Evolutionary conservation across 2,888 invertebrate species (phyloP).

Genomic region (Melieria omissa): DNA sequence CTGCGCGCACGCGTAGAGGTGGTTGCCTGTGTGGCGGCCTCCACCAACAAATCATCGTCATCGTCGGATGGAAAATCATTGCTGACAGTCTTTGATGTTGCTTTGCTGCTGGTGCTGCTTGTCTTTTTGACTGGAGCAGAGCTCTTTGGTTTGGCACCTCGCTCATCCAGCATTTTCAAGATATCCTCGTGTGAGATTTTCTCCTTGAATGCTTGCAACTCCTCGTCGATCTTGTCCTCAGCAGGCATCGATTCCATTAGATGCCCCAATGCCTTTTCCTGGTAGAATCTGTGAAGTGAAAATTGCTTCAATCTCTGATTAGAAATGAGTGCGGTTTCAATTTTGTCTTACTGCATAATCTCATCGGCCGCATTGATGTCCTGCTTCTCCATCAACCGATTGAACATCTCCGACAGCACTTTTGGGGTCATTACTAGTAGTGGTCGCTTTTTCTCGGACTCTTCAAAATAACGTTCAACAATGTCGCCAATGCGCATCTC

Average conservation of each 20-base stretch:
- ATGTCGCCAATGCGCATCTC: conserved; percentile 70
- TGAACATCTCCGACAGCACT: conserved; percentile 81
- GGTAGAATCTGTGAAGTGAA: conserved; percentile 67
- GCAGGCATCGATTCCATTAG: conserved; percentile 68
- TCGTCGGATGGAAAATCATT: neutral
- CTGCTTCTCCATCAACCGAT: conserved; percentile 73
- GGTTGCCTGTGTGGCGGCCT: conserved; percentile 21
- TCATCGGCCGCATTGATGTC: conserved; percentile 70
- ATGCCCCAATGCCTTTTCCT: conserved; percentile 68
- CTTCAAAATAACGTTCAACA: conserved; percentile 72
- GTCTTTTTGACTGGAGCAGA: neutral
- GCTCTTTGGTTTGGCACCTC: conserved; percentile 36
- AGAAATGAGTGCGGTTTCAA: conserved; percentile 1
- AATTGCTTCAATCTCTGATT: neutral
- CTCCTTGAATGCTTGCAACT: conserved; percentile 67
- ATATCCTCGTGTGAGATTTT: conserved; percentile 54
- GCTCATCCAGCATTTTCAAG: conserved; percentile 53
- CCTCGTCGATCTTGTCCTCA: conserved; percentile 68
- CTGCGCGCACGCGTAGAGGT: conserved; percentile 22
- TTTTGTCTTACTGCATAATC: conserved; percentile 68
- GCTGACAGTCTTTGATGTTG: neutral
- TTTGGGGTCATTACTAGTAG: conserved; percentile 79
- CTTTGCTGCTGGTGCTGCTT: conserved; percentile 24
- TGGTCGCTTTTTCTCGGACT: conserved; percentile 68
- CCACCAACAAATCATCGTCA: conserved; percentile 11